Conservation (phyloP, 2,797 vertebrate species). For the Hafferia zeledoni region DNA sequence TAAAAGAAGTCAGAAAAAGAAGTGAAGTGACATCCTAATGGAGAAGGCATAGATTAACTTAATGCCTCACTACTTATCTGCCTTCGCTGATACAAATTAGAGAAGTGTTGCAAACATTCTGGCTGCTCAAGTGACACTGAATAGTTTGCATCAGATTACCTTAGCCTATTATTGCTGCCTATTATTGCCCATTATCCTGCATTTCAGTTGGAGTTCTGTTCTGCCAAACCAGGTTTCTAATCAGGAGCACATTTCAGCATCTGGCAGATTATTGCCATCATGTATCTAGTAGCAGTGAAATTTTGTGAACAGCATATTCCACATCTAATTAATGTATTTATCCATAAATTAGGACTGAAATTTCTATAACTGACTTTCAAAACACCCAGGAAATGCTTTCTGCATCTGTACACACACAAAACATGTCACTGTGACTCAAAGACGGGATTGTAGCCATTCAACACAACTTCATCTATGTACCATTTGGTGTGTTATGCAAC, state of each 20-base stretch:
- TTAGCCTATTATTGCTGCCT: not conserved
- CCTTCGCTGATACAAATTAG: not conserved
- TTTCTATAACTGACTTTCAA: not conserved
- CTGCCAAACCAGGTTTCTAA: not conserved
- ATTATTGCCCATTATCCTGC: not conserved
- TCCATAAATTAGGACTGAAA: not conserved
- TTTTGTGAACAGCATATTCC: not conserved
- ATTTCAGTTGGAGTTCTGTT: not conserved
- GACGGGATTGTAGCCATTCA: not conserved
- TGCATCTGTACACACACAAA: not conserved
- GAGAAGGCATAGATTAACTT: not conserved
- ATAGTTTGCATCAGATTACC: not conserved
- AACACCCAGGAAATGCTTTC: not conserved
- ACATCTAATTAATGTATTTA: not conserved
- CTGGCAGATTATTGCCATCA: not conserved
- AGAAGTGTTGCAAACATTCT: not conserved
- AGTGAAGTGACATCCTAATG: not conserved
- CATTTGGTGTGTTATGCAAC: not conserved
- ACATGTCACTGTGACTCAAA: not conserved
- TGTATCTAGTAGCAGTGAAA: not conserved
- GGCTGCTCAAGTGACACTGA: constrained; percentile 17
- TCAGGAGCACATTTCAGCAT: not conserved
- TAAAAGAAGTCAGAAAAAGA: not conserved
- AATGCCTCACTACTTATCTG: not conserved
- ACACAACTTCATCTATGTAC: not conserved